Evolutionary conservation across 1,140 invertebrate species (phyloP), one percentile per base, ranked within the genome.

Genomic region (Saxidomus purpurata): DNA sequence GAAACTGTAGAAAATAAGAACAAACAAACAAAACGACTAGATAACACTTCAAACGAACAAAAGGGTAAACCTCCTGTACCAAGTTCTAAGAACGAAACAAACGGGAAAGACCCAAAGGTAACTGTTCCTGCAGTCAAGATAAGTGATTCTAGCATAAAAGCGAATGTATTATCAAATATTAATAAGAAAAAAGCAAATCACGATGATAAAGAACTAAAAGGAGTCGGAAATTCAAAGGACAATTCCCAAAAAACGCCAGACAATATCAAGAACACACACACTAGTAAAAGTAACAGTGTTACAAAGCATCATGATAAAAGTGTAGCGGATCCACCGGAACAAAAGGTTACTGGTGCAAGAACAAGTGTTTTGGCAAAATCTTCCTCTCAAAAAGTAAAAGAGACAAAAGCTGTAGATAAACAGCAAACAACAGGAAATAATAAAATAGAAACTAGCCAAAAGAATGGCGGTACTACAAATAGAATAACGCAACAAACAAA

Each of bases 141-240:
- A 38, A 22, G 1, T 43, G 81, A 83, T 25, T 43, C 40, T 25
- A n/a, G 69, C 49, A 85, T 17, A 25, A 85, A 76, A 85, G 52
- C 63, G 25, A 69, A 69, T 47, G 34, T 69, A 25, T 49, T 69
- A 31, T 67, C 38, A 49, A 49, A 31, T 49, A 61, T 49, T 15
- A 86, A 86, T 38, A 86, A 74, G 34, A 86, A 71, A 28, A 40
- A 13, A n/a, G 40, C 38, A 59, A 83, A 38, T 19, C 31, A n/a
- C n/a, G 22, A 47, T 59, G 59, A 36, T 55, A 83, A 63, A 38
- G 49, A 19, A 61, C n/a, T 52, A 55, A 43, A 76, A 36, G 74
- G 49, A 49, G 43, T 31, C 1, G 8, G 4, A 71, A 15, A 6
- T 40, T 71, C 34, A 19, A 71, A 71, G 25, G 67, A 71, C 17